Conservation (phyloP, 2,797 vertebrate species). For the Octomys mimax region DNA sequence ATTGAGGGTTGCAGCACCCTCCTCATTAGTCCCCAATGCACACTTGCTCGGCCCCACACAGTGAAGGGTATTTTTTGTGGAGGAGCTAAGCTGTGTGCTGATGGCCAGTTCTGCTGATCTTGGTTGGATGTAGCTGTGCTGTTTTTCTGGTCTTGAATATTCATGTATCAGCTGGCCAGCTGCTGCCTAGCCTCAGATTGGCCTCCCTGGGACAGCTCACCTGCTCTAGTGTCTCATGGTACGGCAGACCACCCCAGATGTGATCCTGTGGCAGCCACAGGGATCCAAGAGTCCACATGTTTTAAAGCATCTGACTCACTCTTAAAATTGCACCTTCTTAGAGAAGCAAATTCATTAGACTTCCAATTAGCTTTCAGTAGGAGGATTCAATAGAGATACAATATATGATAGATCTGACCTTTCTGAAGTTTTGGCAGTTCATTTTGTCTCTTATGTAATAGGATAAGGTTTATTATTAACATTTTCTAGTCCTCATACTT, state of each 20-base stretch:
- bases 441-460: conserved; percentile 77
- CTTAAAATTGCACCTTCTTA: conserved; percentile 59
- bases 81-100: neutral
- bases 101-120: neutral
- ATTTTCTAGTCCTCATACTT: conserved; percentile 76
- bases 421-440: conserved; percentile 76
- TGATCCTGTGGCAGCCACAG: neutral
- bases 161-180: neutral
- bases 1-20: neutral
- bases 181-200: neutral
- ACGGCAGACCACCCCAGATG: neutral
- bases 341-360: conserved; percentile 75
- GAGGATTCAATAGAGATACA: conserved; percentile 72
- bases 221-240: neutral
- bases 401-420: conserved; percentile 78
- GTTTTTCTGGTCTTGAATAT: neutral
- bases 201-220: neutral
- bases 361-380: conserved; percentile 76
- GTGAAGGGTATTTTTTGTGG: neutral
- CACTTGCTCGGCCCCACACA: neutral
- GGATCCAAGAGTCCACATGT: conserved; percentile 4
- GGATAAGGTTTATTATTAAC: conserved; percentile 76
- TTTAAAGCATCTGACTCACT: conserved; percentile 61
- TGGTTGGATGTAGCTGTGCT: neutral
- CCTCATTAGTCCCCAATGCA: neutral